Evolutionary conservation across 2,797 vertebrate species (phyloP), one percentile per base, ranked within the genome.

Genomic region (Hirundo rustica): DNA sequence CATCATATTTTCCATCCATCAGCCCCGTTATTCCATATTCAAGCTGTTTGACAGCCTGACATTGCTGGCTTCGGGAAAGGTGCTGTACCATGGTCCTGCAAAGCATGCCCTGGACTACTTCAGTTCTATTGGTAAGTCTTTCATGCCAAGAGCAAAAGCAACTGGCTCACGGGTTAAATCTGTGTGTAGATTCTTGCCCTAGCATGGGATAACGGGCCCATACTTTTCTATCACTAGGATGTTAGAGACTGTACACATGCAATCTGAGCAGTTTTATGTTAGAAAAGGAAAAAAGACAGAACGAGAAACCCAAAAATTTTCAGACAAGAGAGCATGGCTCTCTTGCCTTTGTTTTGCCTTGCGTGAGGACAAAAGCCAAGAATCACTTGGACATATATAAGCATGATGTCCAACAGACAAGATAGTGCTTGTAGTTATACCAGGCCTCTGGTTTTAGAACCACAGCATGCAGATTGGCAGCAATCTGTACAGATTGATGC

Each of bases 11-110:
- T 97, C 94, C 10, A 96, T 96, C 83, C 88, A 94, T 68, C 95
- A 96, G 77, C 95, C 95, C 30, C 96, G 83, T 30, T 96, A 95
- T 34, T 89, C 95, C 19, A 95, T 97, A 87, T 97, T 96, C 87
- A 97, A 93, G 78, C 85, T 96, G 51, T 97, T 95, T 82, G 93
- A 96, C 68, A 95, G 95, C 62, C 68, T 97, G 58, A 94, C 89
- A 2, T 85, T 96, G 36, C 50, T 97, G 68, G 91, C 96, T 85
- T 88, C 76, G 4, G 95, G 96, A 34, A 97, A 95, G 53, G 89
- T 97, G 90, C 66, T 93, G n/a, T 97, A 96, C 77, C 96, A 95
- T 3, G 96, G 95, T 30, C 85, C 83, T 58, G 91, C 89, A 0
- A 82, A 95, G 55, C 57, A 96, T 3, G 92, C 95, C 26, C 47